phyloP scores from a whole-genome alignment of 2,888 invertebrate genomes.

The Poecilus cupreus region DNA sequence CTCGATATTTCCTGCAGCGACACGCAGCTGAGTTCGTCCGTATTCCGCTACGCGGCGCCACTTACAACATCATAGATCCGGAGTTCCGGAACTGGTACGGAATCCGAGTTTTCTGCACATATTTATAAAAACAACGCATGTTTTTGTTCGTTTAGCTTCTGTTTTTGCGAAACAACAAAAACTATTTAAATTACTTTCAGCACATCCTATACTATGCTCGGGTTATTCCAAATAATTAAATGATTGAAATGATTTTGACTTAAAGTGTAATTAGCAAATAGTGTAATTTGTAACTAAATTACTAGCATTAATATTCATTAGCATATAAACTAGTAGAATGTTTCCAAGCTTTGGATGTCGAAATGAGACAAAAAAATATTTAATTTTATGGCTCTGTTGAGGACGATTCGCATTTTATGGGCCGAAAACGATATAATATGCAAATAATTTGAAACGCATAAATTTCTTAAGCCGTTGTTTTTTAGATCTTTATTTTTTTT shows the following conservation, averaged over 20 bases:
- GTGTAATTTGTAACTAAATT: background rate
- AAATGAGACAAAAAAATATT: background rate
- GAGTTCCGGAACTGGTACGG: background rate
- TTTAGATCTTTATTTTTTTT: too few relatives aligned
- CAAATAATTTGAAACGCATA: too few relatives aligned
- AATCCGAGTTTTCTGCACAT: background rate
- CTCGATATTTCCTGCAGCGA: background rate
- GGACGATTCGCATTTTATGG: background rate
- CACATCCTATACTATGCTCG: background rate
- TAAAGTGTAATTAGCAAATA: conserved; percentile 11
- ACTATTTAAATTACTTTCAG: background rate
- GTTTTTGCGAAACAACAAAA: background rate
- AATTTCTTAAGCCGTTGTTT: too few relatives aligned
- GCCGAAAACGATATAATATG: background rate
- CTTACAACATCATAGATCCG: background rate
- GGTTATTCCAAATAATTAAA: conserved; percentile 14
- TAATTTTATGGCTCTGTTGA: background rate
- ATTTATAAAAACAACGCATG: background rate
- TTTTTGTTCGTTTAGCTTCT: background rate
- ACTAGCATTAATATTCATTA: conserved; percentile 4
- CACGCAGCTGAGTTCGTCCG: background rate
- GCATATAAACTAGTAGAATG: background rate
- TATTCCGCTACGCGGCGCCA: background rate
- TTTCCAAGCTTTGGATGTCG: background rate
- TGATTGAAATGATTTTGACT: background rate